Conservation (phyloP, 2,113 vertebrate genomes). For the Siniperca knerii region DNA sequence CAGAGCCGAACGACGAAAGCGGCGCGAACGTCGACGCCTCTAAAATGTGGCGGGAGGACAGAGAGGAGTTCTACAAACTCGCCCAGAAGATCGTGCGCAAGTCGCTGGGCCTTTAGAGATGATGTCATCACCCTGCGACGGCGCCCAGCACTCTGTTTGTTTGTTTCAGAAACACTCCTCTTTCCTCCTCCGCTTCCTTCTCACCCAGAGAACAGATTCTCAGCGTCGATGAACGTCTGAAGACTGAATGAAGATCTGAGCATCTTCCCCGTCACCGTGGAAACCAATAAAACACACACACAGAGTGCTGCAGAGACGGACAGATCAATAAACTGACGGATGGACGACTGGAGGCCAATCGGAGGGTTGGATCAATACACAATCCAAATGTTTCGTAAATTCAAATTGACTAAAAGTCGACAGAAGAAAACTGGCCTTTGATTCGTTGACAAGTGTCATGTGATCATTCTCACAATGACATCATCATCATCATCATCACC, state of each 20-base stretch:
- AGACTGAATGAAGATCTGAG: neutral
- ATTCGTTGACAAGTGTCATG: neutral
- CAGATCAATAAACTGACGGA: constrained; percentile 34
- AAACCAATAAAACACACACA: constrained; percentile 19
- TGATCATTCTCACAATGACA: neutral
- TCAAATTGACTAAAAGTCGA: neutral
- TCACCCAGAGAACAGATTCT: too few relatives aligned
- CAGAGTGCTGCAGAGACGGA: constrained; percentile 10
- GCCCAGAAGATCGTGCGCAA: constrained; percentile 96
- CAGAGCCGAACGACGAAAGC: constrained; percentile 98
- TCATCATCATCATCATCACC: neutral
- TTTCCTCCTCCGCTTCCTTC: neutral
- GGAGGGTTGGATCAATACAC: neutral
- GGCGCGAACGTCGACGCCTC: constrained; percentile 97
- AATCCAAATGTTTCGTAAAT: neutral
- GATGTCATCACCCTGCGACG: constrained; percentile 3
- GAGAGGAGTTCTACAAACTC: constrained; percentile 93
- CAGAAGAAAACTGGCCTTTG: neutral
- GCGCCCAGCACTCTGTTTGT: constrained; percentile 1
- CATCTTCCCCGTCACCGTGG: constrained; percentile 1
- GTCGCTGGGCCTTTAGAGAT: constrained; percentile 90
- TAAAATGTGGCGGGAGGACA: constrained; percentile 98
- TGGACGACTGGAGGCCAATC: neutral
- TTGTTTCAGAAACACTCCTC: neutral
- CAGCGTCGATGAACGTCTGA: neutral